phyloP scores from a whole-genome alignment of 2,888 invertebrate genomes.

The Himalopsyche tibetana region DNA sequence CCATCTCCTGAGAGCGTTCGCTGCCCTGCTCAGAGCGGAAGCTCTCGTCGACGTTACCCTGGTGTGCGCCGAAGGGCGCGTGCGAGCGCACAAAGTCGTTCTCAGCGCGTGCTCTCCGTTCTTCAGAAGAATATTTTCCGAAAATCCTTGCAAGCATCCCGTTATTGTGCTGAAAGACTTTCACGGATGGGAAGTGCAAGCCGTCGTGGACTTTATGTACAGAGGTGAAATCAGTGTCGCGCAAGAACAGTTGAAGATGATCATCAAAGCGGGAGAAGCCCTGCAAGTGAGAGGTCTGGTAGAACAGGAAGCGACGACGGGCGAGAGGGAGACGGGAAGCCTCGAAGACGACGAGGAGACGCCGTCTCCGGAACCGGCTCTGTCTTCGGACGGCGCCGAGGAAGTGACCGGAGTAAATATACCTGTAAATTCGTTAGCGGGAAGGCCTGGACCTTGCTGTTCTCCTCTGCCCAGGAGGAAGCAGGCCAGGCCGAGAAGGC shows the following conservation, averaged over 20 bases:
- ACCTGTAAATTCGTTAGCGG: constrained; percentile 73
- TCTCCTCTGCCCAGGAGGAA: constrained; percentile 91
- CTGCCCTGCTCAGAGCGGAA: constrained; percentile 90
- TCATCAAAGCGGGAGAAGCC: constrained; percentile 92
- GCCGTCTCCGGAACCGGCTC: constrained; percentile 72
- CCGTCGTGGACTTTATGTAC: constrained; percentile 95
- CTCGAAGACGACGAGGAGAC: constrained; percentile 67
- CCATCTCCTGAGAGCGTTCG: constrained; percentile 91
- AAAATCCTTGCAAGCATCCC: constrained; percentile 95
- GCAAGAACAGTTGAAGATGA: constrained; percentile 87
- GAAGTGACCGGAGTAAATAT: constrained; percentile 70
- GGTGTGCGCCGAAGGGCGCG: constrained; percentile 90
- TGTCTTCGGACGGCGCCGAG: constrained; percentile 75
- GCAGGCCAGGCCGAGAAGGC: constrained; percentile 89
- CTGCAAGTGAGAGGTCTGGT: constrained; percentile 89
- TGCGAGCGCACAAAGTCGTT: constrained; percentile 94
- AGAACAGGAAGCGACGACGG: constrained; percentile 73
- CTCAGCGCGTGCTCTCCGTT: constrained; percentile 93
- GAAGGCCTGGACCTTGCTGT: constrained; percentile 78
- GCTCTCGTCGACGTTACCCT: constrained; percentile 93
- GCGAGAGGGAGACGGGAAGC: constrained; percentile 68
- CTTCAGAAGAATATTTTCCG: constrained; percentile 91
- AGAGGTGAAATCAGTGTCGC: constrained; percentile 93
- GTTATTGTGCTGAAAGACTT: constrained; percentile 95
- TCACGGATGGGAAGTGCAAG: constrained; percentile 91